Conservation (phyloP, 2,797 vertebrate genomes). For the Sebastes baramenuke region DNA sequence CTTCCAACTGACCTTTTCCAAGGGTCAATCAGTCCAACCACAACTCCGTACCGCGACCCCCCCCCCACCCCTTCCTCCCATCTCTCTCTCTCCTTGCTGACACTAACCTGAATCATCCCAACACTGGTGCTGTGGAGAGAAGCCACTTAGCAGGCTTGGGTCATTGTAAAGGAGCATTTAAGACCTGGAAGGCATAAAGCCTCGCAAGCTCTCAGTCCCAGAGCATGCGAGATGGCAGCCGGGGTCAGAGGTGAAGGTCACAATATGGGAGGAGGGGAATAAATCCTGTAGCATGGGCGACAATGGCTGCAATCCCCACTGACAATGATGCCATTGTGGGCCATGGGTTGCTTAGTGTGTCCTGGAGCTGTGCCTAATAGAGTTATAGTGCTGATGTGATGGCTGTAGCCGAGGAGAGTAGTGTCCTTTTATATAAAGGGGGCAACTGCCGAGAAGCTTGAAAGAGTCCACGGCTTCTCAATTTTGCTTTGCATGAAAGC, state of each 20-base stretch:
- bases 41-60: slow-evolving; percentile 33
- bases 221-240: slow-evolving; percentile 72
- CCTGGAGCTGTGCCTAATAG: slow-evolving; percentile 83
- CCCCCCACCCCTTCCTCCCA: background rate
- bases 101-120: slow-evolving; percentile 72
- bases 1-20: slow-evolving; percentile 78
- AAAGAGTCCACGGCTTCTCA: slow-evolving; percentile 71
- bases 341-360: slow-evolving; percentile 74
- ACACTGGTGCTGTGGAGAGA: slow-evolving; percentile 44
- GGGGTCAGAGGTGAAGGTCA: slow-evolving; percentile 81
- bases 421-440: slow-evolving; percentile 70
- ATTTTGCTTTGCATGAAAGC: slow-evolving; percentile 73
- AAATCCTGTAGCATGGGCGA: slow-evolving; percentile 78
- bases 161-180: slow-evolving; percentile 66
- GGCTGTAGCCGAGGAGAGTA: slow-evolving; percentile 67
- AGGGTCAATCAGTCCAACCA: slow-evolving; percentile 73
- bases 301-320: slow-evolving; percentile 74
- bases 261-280: slow-evolving; percentile 78
- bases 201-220: slow-evolving; percentile 50
- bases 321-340: slow-evolving; percentile 82
- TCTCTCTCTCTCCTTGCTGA: slow-evolving; percentile 41
- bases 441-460: slow-evolving; percentile 61
- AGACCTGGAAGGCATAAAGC: slow-evolving; percentile 63
- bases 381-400: slow-evolving; percentile 81
- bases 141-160: slow-evolving; percentile 69